Evolutionary conservation across 2,888 invertebrate species (phyloP).

Genomic region (Anthophora plumipes): DNA sequence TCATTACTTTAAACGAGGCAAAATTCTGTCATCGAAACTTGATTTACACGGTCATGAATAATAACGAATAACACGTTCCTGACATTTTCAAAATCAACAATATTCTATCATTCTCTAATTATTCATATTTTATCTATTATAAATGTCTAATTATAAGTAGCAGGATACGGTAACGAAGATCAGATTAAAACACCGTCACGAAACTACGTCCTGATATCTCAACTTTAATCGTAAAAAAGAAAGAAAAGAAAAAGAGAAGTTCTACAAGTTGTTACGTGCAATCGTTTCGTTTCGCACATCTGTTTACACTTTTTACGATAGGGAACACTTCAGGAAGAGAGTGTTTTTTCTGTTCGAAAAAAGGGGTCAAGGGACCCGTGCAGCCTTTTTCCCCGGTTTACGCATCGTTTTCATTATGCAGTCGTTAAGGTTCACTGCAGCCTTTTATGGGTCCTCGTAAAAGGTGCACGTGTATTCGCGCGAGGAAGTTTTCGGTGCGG

Average conservation of each 20-base stretch:
- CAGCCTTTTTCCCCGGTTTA: conserved; percentile 51
- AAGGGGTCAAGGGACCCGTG: conserved; percentile 45
- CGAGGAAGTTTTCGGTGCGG: conserved; percentile 37
- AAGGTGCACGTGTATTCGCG: conserved; percentile 49
- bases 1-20: background rate
- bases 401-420: conserved; percentile 68
- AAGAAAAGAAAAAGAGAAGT: too few relatives aligned
- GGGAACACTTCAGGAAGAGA: background rate
- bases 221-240: conserved; percentile 8
- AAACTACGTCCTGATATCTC: background rate
- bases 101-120: too few relatives aligned
- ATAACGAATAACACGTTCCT: too few relatives aligned
- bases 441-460: conserved; percentile 62
- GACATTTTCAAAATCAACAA: too few relatives aligned
- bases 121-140: too few relatives aligned
- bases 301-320: conserved; percentile 51
- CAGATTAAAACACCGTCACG: background rate
- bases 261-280: conserved; percentile 5
- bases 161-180: background rate
- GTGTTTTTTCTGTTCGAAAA: background rate
- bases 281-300: conserved; percentile 23
- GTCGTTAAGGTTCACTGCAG: conserved; percentile 63
- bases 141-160: too few relatives aligned
- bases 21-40: too few relatives aligned
- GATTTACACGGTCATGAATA: too few relatives aligned